Evolutionary conservation across 2,797 vertebrate species (phyloP).

Genomic region (Centroberyx gerrardi): DNA sequence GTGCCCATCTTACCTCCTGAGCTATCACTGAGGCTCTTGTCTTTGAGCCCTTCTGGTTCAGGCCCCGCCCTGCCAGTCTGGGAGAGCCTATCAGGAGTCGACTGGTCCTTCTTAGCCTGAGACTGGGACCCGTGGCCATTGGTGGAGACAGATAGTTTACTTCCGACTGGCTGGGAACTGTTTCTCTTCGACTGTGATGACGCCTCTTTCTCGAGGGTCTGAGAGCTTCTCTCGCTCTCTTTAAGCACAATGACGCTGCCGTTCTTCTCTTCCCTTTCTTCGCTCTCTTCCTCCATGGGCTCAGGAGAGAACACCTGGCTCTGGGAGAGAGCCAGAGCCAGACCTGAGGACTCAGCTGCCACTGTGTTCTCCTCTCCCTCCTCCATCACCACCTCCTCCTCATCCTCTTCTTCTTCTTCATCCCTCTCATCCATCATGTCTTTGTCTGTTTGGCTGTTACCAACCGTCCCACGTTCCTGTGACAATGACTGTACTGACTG

Average conservation of each 20-base stretch:
- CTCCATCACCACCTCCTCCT: slow-evolving; percentile 63
- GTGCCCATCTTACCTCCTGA: slow-evolving; percentile 87
- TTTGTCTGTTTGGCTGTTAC: slow-evolving; percentile 33
- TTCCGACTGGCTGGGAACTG: slow-evolving; percentile 42
- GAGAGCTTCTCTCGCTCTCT: slow-evolving; percentile 75
- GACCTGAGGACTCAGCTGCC: slow-evolving; percentile 51
- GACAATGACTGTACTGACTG: not conserved
- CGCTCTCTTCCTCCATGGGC: slow-evolving; percentile 76
- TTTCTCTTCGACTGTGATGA: slow-evolving; percentile 20
- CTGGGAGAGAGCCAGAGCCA: slow-evolving; percentile 82
- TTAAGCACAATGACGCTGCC: slow-evolving; percentile 60
- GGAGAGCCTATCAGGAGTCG: slow-evolving; percentile 46
- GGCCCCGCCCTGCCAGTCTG: slow-evolving; percentile 54
- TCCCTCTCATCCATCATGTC: not conserved
- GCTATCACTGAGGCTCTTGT: slow-evolving; percentile 89
- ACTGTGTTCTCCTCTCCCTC: slow-evolving; percentile 46
- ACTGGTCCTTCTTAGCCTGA: slow-evolving; percentile 22
- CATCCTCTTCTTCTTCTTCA: slow-evolving; percentile 48
- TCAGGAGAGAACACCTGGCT: slow-evolving; percentile 81
- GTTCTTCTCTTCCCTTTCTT: slow-evolving; percentile 24
- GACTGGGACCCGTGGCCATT: slow-evolving; percentile 66
- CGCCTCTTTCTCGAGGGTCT: slow-evolving; percentile 33
- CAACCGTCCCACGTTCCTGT: not conserved
- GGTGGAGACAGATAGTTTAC: slow-evolving; percentile 40
- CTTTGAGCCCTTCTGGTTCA: slow-evolving; percentile 65